Conservation (phyloP, 1,140 invertebrate genomes). For the Xylocopa sonorina region DNA sequence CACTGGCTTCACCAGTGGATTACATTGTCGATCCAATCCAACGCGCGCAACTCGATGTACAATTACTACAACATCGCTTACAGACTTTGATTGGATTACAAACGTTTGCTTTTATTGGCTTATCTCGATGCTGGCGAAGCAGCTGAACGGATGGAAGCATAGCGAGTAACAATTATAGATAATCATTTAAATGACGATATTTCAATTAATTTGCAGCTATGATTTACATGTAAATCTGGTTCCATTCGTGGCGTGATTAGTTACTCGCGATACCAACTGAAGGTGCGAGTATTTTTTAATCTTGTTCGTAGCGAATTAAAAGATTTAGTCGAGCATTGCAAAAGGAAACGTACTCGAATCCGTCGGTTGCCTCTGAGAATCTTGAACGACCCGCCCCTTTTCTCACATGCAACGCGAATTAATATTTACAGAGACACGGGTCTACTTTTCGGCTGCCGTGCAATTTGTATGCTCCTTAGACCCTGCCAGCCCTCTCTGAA, state of each 20-base stretch:
- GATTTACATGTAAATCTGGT: no score
- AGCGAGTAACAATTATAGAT: not conserved
- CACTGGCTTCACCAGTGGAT: not conserved
- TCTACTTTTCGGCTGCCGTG: not conserved
- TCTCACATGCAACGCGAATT: not conserved
- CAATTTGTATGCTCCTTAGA: not conserved
- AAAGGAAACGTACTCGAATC: not conserved
- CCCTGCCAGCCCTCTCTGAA: not conserved
- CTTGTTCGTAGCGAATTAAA: no score
- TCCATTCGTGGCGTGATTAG: no score
- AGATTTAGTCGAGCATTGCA: no score
- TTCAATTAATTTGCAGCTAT: no score
- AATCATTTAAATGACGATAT: no score
- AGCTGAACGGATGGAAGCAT: not conserved
- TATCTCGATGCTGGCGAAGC: not conserved
- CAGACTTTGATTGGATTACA: not conserved
- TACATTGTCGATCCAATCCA: conserved; percentile 35
- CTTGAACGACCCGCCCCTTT: not conserved
- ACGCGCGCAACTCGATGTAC: not conserved
- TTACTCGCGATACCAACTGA: no score
- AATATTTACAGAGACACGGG: not conserved
- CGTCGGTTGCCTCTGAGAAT: no score
- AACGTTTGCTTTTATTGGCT: conserved; percentile 12
- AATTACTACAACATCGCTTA: conserved; percentile 3
- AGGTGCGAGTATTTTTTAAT: no score